phyloP scores from a whole-genome alignment of 2,797 vertebrate species.

The Pampus argenteus region DNA sequence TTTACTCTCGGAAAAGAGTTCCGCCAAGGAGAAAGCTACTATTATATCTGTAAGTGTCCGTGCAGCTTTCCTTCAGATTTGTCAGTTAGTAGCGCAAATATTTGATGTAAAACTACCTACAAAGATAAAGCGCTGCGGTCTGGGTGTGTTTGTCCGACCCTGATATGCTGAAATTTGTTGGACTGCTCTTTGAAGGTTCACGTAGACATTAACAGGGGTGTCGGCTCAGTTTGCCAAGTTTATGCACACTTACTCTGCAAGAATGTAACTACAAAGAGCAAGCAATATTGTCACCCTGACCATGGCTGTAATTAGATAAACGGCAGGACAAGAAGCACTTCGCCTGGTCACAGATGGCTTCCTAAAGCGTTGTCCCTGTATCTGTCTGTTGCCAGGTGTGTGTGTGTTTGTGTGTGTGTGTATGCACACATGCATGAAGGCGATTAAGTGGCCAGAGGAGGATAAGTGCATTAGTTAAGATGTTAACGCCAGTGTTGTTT shows the following conservation, averaged over 20 bases:
- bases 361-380: conserved; percentile 60
- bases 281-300: conserved; percentile 66
- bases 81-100: neutral
- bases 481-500: conserved; percentile 71
- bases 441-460: conserved; percentile 71
- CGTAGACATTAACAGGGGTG: conserved; percentile 23
- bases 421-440: conserved; percentile 38
- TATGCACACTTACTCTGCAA: conserved; percentile 37
- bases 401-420: conserved; percentile 30
- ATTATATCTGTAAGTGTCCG: conserved; percentile 94
- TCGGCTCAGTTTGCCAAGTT: conserved; percentile 40
- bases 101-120: neutral
- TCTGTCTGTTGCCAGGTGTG: conserved; percentile 61
- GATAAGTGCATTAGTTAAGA: conserved; percentile 76
- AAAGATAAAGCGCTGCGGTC: neutral
- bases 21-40: conserved; percentile 93
- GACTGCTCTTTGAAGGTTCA: conserved; percentile 33
- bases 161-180: conserved; percentile 23
- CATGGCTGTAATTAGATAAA: conserved; percentile 78
- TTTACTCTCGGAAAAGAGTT: conserved; percentile 96
- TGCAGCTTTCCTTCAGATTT: neutral
- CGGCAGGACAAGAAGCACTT: conserved; percentile 68
- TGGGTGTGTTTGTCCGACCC: conserved; percentile 10
- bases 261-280: conserved; percentile 49
- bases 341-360: conserved; percentile 75